Evolutionary conservation across 2,797 vertebrate species (phyloP), one percentile per base, ranked within the genome.

Genomic region (Podargus strigoides): DNA sequence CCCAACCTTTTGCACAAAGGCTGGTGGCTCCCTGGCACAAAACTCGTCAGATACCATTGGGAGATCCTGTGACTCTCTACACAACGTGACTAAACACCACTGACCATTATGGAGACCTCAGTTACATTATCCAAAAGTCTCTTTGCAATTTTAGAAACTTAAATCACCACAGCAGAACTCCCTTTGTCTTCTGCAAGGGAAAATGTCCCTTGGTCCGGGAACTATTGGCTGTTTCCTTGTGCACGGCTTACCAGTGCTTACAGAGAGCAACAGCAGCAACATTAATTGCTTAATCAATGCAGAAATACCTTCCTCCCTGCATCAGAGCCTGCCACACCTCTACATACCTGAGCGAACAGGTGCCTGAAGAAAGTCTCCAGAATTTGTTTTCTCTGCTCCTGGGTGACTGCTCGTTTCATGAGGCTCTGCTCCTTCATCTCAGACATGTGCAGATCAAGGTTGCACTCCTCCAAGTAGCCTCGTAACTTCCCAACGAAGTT

Each of bases 281-380:
- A 3, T 27, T 73, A 10, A 15, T 30, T 73, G 34, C 27, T 85
- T 52, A 47, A 68, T 77, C 74, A 53, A 22, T 18, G 46, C 22
- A 64, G 42, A 87, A 85, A 64, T 28, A 70, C 37, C 36, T 81
- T 63, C 44, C 18, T 28, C 18, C 9, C 7, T 2, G 2, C 58
- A 41, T 6, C 67, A 44, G 34, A 49, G 32, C 39, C 64, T 53
- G 34, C 47, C 74, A 60, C 27, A 21, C 28, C 62, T 69, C 34
- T 47, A 64, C 70, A 44, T 97, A 99, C 99, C 98, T 99, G 98
- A 58, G 98, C 98, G 97, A 99, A 99, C 23, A 99, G 98, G 14
- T 99, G 98, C 84, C 99, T 98, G 92, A 99, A 99, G 98, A 99
- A 99, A 32, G 98, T 98, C 93, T 99, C 99, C 95, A 99, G 98